These are phyloP conservation scores for Watsonalla cultraria DNA, from an alignment of 2,888 invertebrate species.

Conservation along the genomic window DNA sequence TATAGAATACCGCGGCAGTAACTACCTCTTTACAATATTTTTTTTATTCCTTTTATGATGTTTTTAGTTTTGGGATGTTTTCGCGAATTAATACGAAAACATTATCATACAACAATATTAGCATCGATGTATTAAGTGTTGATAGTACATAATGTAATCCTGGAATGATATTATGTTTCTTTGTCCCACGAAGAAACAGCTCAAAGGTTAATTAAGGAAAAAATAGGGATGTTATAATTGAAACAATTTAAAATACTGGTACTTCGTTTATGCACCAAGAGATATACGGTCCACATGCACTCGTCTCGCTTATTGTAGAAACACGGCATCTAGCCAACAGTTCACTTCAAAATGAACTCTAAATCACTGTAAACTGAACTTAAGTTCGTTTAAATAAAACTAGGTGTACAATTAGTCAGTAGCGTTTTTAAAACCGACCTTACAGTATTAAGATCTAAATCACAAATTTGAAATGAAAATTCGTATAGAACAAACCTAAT, in stretches of 20 bases:
- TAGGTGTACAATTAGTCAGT: background rate
- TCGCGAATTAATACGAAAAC: too few species aligned
- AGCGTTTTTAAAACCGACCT: background rate
- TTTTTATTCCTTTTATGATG: too few species aligned
- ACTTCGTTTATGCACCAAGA: slow-evolving; percentile 55
- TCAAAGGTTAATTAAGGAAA: too few species aligned
- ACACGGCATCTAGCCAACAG: slow-evolving; percentile 18
- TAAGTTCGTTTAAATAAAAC: background rate
- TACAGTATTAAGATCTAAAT: background rate
- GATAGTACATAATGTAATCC: too few species aligned
- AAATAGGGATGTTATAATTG: slow-evolving; percentile 28
- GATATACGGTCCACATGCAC: slow-evolving; percentile 34
- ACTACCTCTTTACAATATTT: too few species aligned
- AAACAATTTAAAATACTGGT: slow-evolving; percentile 39
- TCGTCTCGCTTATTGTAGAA: slow-evolving; percentile 40
- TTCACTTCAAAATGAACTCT: slow-evolving; percentile 8
- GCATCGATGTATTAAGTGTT: too few species aligned
- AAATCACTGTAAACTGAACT: background rate
- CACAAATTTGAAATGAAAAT: background rate
- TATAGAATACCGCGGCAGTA: too few species aligned
- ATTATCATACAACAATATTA: too few species aligned
- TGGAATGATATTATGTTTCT: too few species aligned
- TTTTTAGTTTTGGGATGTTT: too few species aligned
- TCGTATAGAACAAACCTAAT: background rate
- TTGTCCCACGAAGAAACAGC: too few species aligned